These are phyloP conservation scores for Phrynocephalus forsythii DNA, from an alignment of 2,797 vertebrate species.

Conservation along the genomic window DNA sequence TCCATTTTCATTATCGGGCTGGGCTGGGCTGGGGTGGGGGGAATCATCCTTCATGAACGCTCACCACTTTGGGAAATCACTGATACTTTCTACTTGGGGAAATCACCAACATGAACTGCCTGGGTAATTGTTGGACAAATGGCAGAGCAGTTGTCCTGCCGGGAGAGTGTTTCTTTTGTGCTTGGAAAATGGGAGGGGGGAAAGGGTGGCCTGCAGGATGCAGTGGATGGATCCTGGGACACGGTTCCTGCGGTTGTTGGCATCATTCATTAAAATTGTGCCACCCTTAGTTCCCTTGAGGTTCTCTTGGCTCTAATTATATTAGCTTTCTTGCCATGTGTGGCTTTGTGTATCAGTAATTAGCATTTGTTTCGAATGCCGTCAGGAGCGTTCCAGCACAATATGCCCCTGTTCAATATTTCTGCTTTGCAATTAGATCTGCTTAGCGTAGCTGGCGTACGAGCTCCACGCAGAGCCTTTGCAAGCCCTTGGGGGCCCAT, in stretches of 20 bases:
- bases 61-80: not conserved
- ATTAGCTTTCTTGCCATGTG: not conserved
- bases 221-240: not conserved
- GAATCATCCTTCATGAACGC: not conserved
- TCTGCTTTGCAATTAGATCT: conserved; percentile 34
- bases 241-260: conserved; percentile 5
- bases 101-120: not conserved
- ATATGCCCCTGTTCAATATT: conserved; percentile 34
- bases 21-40: no score
- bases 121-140: fast-evolving
- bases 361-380: conserved; percentile 44
- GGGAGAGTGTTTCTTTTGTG: not conserved
- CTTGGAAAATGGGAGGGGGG: not conserved
- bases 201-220: not conserved
- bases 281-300: conserved; percentile 38
- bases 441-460: not conserved
- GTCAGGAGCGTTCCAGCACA: conserved; percentile 30
- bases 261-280: not conserved
- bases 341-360: conserved; percentile 52
- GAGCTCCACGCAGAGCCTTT: not conserved
- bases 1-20: not conserved
- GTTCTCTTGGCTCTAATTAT: not conserved
- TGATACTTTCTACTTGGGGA: not conserved
- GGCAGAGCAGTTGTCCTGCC: not conserved
- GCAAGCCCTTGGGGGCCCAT: not conserved